phyloP scores from a whole-genome alignment of 2,888 invertebrate species.

The Coelogynopora nodosa region DNA sequence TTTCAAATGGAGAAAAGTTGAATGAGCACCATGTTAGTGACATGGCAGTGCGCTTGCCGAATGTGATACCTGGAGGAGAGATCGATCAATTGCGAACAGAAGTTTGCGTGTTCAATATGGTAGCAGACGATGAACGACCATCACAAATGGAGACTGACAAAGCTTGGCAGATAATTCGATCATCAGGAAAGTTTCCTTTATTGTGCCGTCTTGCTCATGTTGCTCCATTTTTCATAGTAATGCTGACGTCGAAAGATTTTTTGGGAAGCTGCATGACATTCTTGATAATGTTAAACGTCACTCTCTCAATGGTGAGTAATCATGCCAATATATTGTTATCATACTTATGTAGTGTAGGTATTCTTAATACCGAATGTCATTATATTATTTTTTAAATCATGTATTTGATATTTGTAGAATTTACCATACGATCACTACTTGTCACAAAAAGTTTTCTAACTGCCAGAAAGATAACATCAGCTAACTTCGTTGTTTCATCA shows the following conservation, averaged over 20 bases:
- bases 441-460: constrained; percentile 14
- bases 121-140: neutral
- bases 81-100: neutral
- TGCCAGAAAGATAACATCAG: constrained; percentile 6
- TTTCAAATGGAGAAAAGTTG: neutral
- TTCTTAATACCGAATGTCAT: neutral
- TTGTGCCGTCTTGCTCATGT: neutral
- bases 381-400: neutral
- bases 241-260: constrained; percentile 17
- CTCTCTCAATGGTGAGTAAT: constrained; percentile 7
- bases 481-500: neutral
- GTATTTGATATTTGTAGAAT: constrained; percentile 6
- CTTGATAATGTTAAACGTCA: neutral
- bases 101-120: neutral
- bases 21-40: constrained; percentile 10
- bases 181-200: neutral
- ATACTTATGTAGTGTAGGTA: neutral
- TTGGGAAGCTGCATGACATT: constrained; percentile 12
- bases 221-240: constrained; percentile 20
- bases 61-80: neutral
- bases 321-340: constrained; percentile 1
- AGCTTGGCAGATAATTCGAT: constrained; percentile 13
- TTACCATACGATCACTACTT: neutral
- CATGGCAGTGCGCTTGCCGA: neutral
- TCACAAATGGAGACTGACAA: neutral